A percentile compares a stretch with the other conserved stretches of the same genome.
Evolutionary conservation across 2,797 vertebrate genomes (phyloP).

Genomic region (Sylvilagus floridanus): DNA sequence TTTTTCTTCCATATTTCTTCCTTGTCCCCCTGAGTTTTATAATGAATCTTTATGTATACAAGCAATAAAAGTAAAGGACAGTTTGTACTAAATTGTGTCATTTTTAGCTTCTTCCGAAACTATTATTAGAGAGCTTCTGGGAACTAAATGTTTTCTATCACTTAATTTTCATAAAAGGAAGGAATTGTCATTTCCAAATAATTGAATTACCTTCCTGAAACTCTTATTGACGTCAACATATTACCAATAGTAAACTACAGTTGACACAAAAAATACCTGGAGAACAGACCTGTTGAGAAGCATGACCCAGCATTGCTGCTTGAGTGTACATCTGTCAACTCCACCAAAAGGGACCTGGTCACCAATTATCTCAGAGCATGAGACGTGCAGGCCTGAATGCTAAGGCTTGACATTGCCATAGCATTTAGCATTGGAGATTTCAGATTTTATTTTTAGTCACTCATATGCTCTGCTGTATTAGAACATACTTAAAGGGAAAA

Average conservation of each 20-base stretch:
- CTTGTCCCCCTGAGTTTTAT: slow-evolving; percentile 61
- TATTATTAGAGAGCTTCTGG: slow-evolving; percentile 73
- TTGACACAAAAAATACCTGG: slow-evolving; percentile 83
- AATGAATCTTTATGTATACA: slow-evolving; percentile 71
- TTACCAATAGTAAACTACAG: slow-evolving; percentile 85
- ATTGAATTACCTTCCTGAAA: slow-evolving; percentile 86
- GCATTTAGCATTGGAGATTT: slow-evolving; percentile 25
- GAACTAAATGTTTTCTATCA: slow-evolving; percentile 76
- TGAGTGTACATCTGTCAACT: slow-evolving; percentile 67
- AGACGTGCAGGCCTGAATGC: slow-evolving; percentile 25
- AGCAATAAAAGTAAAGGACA: slow-evolving; percentile 76
- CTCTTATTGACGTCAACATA: slow-evolving; percentile 83
- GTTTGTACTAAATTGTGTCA: slow-evolving; percentile 72
- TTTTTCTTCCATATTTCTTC: slow-evolving; percentile 74
- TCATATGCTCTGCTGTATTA: slow-evolving; percentile 59
- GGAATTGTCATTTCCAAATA: slow-evolving; percentile 83
- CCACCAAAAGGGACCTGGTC: slow-evolving; percentile 74
- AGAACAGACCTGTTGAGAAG: slow-evolving; percentile 81
- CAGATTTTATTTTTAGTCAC: slow-evolving; percentile 69
- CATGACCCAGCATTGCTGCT: slow-evolving; percentile 78
- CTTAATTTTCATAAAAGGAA: slow-evolving; percentile 85
- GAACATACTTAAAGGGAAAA: not conserved
- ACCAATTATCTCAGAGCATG: slow-evolving; percentile 50
- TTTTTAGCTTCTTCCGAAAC: slow-evolving; percentile 78
- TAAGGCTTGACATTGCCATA: slow-evolving; percentile 38